These are phyloP conservation scores for Chaetophractus vellerosus DNA, from an alignment of 2,797 vertebrate species.

Conservation along the genomic window DNA sequence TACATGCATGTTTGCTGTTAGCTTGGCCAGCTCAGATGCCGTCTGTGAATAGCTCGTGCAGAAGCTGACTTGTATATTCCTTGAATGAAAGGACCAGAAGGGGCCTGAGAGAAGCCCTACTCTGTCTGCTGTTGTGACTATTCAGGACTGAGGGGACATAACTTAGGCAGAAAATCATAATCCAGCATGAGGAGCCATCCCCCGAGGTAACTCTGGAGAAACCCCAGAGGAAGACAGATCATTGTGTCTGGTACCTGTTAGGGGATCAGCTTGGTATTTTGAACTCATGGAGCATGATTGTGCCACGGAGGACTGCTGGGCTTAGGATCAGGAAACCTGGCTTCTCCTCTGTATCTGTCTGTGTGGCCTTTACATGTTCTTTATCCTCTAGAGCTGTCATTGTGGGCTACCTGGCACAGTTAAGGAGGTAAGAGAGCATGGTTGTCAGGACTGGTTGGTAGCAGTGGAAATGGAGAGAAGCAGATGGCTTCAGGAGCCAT, in stretches of 20 bases:
- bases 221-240: background rate
- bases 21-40: background rate
- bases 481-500: background rate
- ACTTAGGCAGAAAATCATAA: slow-evolving; percentile 17
- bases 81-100: background rate
- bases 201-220: background rate
- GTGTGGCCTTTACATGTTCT: background rate
- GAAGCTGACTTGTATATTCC: background rate
- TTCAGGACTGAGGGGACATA: background rate
- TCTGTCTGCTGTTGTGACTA: background rate
- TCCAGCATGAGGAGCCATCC: background rate
- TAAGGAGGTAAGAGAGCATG: background rate
- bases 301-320: background rate
- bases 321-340: background rate
- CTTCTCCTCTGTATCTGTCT: background rate
- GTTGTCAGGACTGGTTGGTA: background rate
- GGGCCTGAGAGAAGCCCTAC: background rate
- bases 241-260: background rate
- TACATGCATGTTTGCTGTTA: background rate
- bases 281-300: background rate
- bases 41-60: background rate
- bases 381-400: slow-evolving; percentile 3
- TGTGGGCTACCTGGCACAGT: background rate
- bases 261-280: background rate
- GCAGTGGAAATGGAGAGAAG: background rate